Conservation (phyloP, 1,140 invertebrate genomes). For the Drosophila pallidifrons region DNA sequence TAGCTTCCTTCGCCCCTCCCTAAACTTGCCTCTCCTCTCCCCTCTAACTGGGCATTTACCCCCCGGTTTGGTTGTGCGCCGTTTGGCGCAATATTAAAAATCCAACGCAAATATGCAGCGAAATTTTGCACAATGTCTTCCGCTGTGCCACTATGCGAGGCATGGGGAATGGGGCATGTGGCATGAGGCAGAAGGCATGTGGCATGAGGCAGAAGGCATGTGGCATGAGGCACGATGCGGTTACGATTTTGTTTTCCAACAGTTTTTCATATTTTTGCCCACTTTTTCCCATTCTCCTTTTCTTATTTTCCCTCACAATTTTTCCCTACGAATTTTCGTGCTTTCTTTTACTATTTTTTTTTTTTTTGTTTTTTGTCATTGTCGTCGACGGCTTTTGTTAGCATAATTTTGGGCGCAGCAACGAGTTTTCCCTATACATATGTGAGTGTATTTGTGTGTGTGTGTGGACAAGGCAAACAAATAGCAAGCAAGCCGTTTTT, state of each 20-base stretch:
- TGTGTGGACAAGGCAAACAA: conserved; percentile 49
- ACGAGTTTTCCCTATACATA: conserved; percentile 26
- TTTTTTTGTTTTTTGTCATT: conserved; percentile 39
- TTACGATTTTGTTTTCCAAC: conserved; percentile 33
- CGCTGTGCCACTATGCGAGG: conserved; percentile 3
- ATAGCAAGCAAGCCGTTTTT: conserved; percentile 34
- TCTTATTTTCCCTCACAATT: background rate
- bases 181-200: background rate
- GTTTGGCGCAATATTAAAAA: conserved; percentile 80
- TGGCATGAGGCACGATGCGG: conserved; percentile 2
- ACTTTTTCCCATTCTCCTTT: background rate
- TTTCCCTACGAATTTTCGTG: conserved; percentile 1
- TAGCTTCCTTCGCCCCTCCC: too few species aligned
- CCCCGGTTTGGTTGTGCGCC: conserved; percentile 20
- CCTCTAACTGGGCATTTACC: background rate
- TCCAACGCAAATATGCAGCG: conserved; percentile 78
- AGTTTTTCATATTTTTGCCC: conserved; percentile 15
- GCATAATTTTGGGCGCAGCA: conserved; percentile 70
- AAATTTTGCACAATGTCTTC: conserved; percentile 58
- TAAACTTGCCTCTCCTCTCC: background rate
- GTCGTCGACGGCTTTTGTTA: conserved; percentile 71
- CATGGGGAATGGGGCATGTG: background rate
- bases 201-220: background rate
- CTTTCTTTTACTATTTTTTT: conserved; percentile 23
- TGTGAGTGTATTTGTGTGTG: conserved; percentile 21